phyloP scores from a whole-genome alignment of 2,888 invertebrate species.

The Heliconius hortense region DNA sequence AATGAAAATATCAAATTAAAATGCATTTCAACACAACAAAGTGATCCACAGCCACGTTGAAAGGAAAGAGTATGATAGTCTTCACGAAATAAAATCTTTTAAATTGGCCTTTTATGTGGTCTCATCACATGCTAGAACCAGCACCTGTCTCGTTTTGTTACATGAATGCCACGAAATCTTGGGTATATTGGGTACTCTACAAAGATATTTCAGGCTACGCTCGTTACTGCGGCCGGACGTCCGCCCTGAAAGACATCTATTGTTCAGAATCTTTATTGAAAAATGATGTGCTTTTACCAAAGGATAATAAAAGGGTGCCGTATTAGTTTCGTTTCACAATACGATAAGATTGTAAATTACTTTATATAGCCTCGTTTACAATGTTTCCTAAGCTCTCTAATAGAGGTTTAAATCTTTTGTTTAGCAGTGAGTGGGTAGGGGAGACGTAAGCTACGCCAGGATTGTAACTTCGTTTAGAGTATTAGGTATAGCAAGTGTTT shows the following conservation, averaged over 20 bases:
- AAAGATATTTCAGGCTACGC: conserved; percentile 58
- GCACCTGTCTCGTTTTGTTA: conserved; percentile 26
- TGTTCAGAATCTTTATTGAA: conserved; percentile 75
- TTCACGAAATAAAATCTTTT: neutral
- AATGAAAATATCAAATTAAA: neutral
- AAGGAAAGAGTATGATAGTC: neutral
- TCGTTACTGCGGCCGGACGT: conserved; percentile 71
- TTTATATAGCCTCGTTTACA: neutral
- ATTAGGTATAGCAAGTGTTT: neutral
- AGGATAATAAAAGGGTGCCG: conserved; percentile 58
- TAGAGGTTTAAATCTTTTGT: conserved; percentile 16
- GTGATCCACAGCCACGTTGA: neutral
- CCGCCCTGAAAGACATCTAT: conserved; percentile 67
- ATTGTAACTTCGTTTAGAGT: neutral
- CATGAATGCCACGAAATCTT: conserved; percentile 32
- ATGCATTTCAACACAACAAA: neutral
- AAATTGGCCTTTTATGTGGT: conserved; percentile 6
- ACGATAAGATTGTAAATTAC: conserved; percentile 22
- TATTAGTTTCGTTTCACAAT: conserved; percentile 42
- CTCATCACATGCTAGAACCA: conserved; percentile 19
- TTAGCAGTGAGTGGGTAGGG: conserved; percentile 9
- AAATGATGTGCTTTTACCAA: conserved; percentile 68
- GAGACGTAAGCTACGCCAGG: neutral
- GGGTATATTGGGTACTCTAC: conserved; percentile 33
- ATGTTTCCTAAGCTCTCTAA: conserved; percentile 11